These are phyloP conservation scores for Drosophila kambysellisi DNA, from an alignment of 2,888 invertebrate genomes.

Conservation along the genomic window DNA sequence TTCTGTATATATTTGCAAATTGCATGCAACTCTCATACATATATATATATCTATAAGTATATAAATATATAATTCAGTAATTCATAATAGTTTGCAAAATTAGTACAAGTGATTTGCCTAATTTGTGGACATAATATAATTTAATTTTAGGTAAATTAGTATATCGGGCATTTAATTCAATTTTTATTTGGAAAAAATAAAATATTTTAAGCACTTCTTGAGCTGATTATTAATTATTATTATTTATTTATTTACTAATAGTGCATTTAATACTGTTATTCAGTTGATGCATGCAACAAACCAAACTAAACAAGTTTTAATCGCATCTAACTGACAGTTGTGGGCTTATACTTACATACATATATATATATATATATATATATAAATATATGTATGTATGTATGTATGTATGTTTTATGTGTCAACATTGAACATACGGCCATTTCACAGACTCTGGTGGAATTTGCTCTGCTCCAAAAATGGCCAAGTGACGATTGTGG, in stretches of 20 bases:
- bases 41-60: neutral
- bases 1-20: neutral
- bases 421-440: conserved; percentile 5
- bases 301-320: neutral
- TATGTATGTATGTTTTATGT: neutral
- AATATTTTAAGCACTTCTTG: neutral
- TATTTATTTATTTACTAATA: neutral
- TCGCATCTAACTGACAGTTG: neutral
- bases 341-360: neutral
- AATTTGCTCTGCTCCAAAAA: conserved; percentile 14
- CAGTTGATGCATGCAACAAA: neutral
- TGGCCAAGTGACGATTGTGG: conserved; percentile 16
- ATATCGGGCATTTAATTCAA: too few species aligned
- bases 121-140: too few species aligned
- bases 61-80: too few species aligned
- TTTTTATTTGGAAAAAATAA: neutral
- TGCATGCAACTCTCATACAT: too few species aligned
- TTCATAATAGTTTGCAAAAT: too few species aligned
- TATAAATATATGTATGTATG: neutral
- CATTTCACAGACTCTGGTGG: neutral
- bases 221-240: too few species aligned
- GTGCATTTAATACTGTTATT: neutral
- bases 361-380: neutral
- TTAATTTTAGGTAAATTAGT: too few species aligned
- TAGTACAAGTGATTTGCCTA: too few species aligned